Conservation (phyloP, 2,888 invertebrate genomes). For the Melanargia galathea region DNA sequence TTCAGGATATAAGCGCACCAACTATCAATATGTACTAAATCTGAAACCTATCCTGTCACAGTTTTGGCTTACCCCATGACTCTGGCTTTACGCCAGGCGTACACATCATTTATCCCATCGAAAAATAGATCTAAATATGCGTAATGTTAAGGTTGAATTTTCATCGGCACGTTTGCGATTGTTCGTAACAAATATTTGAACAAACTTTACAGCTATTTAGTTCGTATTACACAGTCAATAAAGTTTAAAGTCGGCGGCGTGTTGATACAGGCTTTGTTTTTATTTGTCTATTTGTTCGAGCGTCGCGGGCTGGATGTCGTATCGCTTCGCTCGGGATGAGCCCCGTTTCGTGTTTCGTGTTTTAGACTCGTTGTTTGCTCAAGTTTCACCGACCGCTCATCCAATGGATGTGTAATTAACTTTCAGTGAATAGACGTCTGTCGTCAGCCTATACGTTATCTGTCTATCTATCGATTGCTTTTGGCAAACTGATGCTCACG, state of each 20-base stretch:
- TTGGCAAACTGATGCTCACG: not conserved
- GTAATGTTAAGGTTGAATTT: not conserved
- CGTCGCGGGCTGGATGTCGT: conserved; percentile 21
- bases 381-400: conserved; percentile 8
- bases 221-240: conserved; percentile 32
- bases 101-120: not conserved
- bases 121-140: conserved; percentile 10
- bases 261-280: conserved; percentile 31
- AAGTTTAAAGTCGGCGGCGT: conserved; percentile 30
- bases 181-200: conserved; percentile 32
- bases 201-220: conserved; percentile 32
- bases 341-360: conserved; percentile 26
- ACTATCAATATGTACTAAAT: conserved; percentile 16
- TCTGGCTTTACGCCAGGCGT: conserved; percentile 33
- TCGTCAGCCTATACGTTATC: not conserved
- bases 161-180: not conserved
- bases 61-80: conserved; percentile 29
- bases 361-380: conserved; percentile 25
- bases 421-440: not conserved
- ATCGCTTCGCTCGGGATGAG: conserved; percentile 24
- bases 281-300: conserved; percentile 33
- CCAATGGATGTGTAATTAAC: not conserved
- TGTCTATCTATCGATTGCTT: not conserved
- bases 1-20: conserved; percentile 2
- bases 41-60: conserved; percentile 35